phyloP scores from a whole-genome alignment of 2,113 vertebrate species.

The Salvelinus sp. region DNA sequence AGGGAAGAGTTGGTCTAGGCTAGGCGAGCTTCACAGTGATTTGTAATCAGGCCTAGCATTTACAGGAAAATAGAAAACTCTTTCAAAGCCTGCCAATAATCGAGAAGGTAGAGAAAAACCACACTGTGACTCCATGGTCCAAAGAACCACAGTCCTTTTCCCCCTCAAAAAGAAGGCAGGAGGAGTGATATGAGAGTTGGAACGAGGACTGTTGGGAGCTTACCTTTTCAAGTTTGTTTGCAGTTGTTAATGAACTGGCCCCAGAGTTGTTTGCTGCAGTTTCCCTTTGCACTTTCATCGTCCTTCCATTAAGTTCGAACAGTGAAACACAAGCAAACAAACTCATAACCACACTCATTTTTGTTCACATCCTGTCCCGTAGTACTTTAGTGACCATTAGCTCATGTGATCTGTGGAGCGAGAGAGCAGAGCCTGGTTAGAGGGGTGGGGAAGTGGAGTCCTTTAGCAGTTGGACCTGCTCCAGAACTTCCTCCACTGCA shows the following conservation, averaged over 20 bases:
- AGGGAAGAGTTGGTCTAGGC: constrained; percentile 15
- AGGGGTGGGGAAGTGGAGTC: constrained; percentile 29
- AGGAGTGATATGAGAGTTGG: background rate
- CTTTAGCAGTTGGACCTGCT: constrained; percentile 52
- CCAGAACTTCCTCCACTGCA: constrained; percentile 46
- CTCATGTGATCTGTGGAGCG: constrained; percentile 20
- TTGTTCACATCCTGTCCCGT: background rate
- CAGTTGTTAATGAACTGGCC: constrained; percentile 23
- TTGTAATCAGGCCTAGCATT: constrained; percentile 40
- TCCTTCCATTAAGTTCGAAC: background rate
- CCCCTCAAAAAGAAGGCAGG: background rate
- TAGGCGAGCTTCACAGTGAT: constrained; percentile 24
- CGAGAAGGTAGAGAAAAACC: constrained; percentile 29
- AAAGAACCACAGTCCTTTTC: constrained; percentile 20
- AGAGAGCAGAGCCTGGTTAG: constrained; percentile 27
- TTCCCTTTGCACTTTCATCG: background rate
- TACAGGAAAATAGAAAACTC: constrained; percentile 5
- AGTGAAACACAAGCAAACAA: constrained; percentile 15
- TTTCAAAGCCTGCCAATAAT: constrained; percentile 50
- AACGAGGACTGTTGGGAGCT: background rate
- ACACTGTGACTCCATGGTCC: constrained; percentile 15
- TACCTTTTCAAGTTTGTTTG: constrained; percentile 40
- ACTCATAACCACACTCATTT: background rate
- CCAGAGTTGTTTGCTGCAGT: constrained; percentile 8
- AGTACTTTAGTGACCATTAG: constrained; percentile 10